Evolutionary conservation across 2,113 vertebrate species (phyloP), one percentile per base, ranked within the genome.

Genomic region (Chionodraco myersi): DNA sequence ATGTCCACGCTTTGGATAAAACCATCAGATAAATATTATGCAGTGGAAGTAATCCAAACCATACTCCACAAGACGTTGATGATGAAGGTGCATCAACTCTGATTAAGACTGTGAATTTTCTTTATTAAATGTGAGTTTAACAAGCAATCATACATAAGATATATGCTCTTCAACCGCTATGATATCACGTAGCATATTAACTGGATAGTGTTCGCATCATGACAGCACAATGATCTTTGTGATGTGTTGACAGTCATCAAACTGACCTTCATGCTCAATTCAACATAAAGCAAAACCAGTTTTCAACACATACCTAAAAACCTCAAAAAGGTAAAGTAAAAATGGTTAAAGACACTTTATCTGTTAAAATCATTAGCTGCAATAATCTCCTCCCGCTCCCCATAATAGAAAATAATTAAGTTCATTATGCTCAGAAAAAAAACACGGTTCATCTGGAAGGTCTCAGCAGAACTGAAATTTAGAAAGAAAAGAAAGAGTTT

Each of bases 391-490:
- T 52, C 44, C 51, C 60, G 41, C 13, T 23, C 30, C 57, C 49
- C 65, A 59, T 82, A 49, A 79, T 79, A 84, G 49, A 87, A 89
- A 89, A 90, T 49, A 80, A 86, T 72, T 64, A 53, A 72, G 49
- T 57, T 80, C 34, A 21, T 11, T 60, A 63, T 57, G 51, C 70
- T 79, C 49, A 62, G 62, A 56, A 26, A 57, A 26, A 44, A 51
- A 18, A 62, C 45, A 52, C 12, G 51, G 44, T 86, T 85, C 75
- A 74, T 23, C 77, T 51, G 44, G 68, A 77, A 54, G 79, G 30
- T 74, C 75, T 95, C 92, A 96, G 92, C 95, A 96, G 86, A 96
- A 96, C 94, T 96, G 90, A 72, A 94, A 93, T 41, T 49, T 18
- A 72, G 3, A 60, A 75, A 41, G 51, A 36, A 30, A 76, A 67